Percentiles rank a stretch among this genome's conserved stretches.
These are phyloP conservation scores for Chionoecetes opilio DNA, from an alignment of 1,140 invertebrate species.

Conservation along the genomic window DNA sequence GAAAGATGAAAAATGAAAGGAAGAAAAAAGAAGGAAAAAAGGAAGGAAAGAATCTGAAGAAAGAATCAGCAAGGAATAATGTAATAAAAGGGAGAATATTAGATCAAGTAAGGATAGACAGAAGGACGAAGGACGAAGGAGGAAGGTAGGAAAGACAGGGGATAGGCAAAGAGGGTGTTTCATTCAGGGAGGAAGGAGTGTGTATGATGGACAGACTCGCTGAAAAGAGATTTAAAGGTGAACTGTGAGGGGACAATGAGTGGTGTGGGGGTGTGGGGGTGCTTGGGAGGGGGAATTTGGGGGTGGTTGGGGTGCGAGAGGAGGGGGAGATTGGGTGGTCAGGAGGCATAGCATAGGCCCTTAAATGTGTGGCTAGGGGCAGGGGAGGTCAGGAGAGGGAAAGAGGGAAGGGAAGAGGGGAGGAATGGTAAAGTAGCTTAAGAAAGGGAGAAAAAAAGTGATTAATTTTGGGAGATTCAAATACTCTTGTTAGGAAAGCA, in stretches of 20 bases:
- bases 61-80: not conserved
- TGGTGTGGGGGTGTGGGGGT: not conserved
- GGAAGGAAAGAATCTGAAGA: not conserved
- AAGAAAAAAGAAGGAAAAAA: not conserved
- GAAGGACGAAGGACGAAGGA: not conserved
- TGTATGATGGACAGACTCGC: not conserved
- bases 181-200: not conserved
- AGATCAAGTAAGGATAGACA: not conserved
- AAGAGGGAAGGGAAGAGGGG: not conserved
- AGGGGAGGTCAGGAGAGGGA: not conserved
- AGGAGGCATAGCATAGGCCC: not conserved
- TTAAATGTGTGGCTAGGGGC: not conserved
- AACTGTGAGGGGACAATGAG: not conserved
- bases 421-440: not conserved
- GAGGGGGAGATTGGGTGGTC: no score
- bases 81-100: not conserved
- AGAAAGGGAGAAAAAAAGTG: not conserved
- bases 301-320: no score
- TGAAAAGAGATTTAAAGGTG: slow-evolving; percentile 30
- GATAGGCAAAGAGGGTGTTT: not conserved
- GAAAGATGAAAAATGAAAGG: not conserved
- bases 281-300: not conserved
- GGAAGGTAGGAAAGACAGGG: not conserved
- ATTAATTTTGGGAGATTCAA: not conserved
- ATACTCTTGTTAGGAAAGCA: not conserved